phyloP scores from a whole-genome alignment of 2,113 vertebrate species.

The Gadus macrocephalus region DNA sequence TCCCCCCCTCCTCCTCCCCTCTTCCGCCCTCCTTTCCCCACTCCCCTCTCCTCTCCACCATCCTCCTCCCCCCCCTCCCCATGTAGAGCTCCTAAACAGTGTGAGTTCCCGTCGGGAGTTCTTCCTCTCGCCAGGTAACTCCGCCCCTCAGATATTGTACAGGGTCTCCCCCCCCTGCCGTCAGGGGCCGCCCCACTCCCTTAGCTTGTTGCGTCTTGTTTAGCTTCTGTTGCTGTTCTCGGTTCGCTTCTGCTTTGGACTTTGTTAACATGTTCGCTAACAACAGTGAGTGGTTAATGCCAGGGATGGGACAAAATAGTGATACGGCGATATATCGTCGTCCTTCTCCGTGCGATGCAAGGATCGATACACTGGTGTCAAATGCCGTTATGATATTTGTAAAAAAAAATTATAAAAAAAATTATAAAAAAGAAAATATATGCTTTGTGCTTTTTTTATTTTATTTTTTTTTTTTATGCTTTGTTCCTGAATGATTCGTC shows the following conservation, averaged over 20 bases:
- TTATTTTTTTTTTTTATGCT: too few relatives aligned
- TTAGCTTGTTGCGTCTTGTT: not conserved
- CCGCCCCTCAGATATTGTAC: conserved; percentile 12
- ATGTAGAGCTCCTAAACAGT: conserved; percentile 66
- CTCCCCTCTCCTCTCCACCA: not conserved
- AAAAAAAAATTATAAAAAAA: too few relatives aligned
- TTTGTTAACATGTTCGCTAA: not conserved
- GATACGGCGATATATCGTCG: too few relatives aligned
- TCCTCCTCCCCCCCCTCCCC: conserved; percentile 18
- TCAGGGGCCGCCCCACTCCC: conserved; percentile 6
- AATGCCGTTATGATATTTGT: too few relatives aligned
- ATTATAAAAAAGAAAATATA: too few relatives aligned
- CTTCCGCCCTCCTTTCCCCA: conserved; percentile 10
- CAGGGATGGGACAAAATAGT: too few relatives aligned
- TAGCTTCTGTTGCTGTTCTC: not conserved
- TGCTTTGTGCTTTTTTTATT: too few relatives aligned
- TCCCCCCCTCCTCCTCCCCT: not conserved
- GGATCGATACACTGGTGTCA: too few relatives aligned
- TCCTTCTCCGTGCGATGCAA: too few relatives aligned
- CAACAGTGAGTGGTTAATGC: too few relatives aligned
- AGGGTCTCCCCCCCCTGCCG: conserved; percentile 17
- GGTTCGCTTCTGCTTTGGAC: not conserved
- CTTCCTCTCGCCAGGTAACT: conserved; percentile 91
- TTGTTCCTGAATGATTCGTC: too few relatives aligned
- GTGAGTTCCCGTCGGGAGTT: conserved; percentile 81